Conservation (phyloP, 2,888 invertebrate genomes). For the Malacosoma neustria region DNA sequence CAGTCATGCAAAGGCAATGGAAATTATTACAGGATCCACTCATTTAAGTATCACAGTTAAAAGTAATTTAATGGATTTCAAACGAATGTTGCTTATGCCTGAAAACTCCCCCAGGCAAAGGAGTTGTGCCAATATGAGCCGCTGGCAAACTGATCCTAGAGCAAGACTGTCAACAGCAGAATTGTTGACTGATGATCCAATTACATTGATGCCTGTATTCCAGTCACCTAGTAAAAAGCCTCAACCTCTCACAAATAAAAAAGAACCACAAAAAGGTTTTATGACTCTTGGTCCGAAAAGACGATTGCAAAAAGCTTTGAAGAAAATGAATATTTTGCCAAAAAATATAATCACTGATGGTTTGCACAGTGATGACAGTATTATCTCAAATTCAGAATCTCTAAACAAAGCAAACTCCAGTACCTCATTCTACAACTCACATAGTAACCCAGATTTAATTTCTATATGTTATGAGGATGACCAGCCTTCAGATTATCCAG, state of each 20-base stretch:
- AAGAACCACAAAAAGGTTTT: constrained; percentile 84
- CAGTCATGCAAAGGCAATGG: constrained; percentile 91
- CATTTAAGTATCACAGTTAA: constrained; percentile 97
- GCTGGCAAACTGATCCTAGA: constrained; percentile 80
- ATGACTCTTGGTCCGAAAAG: constrained; percentile 93
- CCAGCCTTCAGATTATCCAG: constrained; percentile 89
- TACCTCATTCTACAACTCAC: constrained; percentile 83
- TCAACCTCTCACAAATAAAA: constrained; percentile 73
- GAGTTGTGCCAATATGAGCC: constrained; percentile 78
- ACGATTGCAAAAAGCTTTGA: constrained; percentile 87
- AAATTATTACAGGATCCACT: constrained; percentile 94
- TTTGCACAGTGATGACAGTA: constrained; percentile 79
- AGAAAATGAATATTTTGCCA: constrained; percentile 92
- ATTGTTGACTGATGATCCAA: constrained; percentile 67
- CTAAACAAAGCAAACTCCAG: constrained; percentile 61
- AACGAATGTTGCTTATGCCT: constrained; percentile 79
- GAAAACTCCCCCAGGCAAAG: constrained; percentile 88
- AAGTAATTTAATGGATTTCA: constrained; percentile 93
- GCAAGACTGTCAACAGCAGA: constrained; percentile 88
- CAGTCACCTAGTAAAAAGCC: constrained; percentile 72
- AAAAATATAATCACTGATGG: constrained; percentile 85
- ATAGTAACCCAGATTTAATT: constrained; percentile 92
- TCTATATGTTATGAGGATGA: constrained; percentile 88
- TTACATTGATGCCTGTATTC: constrained; percentile 62
- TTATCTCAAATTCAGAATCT: constrained; percentile 75